Evolutionary conservation across 2,797 vertebrate species (phyloP).

Genomic region (Sebastes baramenuke): DNA sequence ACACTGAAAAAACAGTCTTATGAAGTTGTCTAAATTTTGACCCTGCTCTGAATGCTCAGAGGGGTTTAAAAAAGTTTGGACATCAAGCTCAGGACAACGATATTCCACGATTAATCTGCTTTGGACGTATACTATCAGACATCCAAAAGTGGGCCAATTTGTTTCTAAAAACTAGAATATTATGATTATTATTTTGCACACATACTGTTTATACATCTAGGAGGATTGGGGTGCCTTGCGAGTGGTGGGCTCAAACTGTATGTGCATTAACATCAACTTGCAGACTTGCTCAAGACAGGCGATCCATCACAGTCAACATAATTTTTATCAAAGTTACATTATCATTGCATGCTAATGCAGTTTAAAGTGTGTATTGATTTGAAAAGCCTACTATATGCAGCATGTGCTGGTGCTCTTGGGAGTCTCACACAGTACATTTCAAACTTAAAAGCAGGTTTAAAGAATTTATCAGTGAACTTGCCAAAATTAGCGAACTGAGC

Average conservation of each 20-base stretch:
- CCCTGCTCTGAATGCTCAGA: too few species aligned
- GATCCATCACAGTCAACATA: constrained; percentile 17
- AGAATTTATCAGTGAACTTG: constrained; percentile 34
- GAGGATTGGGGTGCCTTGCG: neutral
- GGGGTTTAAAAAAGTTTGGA: too few species aligned
- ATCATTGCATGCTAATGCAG: constrained; percentile 43
- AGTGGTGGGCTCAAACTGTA: neutral
- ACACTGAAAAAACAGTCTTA: too few species aligned
- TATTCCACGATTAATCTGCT: too few species aligned
- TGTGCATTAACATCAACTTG: neutral
- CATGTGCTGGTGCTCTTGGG: constrained; percentile 3
- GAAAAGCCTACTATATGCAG: constrained; percentile 5
- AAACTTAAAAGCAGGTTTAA: constrained; percentile 27
- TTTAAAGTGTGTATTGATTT: constrained; percentile 36
- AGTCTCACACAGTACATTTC: constrained; percentile 7
- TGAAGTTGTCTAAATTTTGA: too few species aligned
- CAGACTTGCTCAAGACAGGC: neutral
- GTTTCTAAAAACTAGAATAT: neutral
- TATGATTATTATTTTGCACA: too few species aligned
- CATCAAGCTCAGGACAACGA: too few species aligned
- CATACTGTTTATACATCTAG: neutral
- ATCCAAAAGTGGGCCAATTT: neutral
- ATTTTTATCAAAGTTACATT: constrained; percentile 38
- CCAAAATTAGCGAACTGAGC: constrained; percentile 16
- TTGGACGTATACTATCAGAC: neutral